phyloP scores from a whole-genome alignment of 2,888 invertebrate genomes.

The Nycteola revayana region DNA sequence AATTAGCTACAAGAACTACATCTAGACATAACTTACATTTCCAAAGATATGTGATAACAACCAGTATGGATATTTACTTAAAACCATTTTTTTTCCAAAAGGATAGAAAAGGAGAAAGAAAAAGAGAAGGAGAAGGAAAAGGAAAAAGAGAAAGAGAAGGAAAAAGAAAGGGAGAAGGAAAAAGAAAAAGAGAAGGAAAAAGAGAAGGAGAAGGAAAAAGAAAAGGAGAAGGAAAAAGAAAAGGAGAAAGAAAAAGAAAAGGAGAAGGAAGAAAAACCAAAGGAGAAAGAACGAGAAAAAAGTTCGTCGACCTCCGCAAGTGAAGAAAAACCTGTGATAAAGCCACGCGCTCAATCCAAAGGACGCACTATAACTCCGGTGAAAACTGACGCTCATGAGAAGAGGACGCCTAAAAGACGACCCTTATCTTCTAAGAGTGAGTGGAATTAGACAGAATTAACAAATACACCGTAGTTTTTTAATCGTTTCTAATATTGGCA shows the following conservation, averaged over 20 bases:
- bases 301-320: constrained; percentile 47
- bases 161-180: constrained; percentile 40
- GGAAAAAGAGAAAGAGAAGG: constrained; percentile 37
- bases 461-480: no score
- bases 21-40: no score
- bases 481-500: no score
- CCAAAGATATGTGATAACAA: no score
- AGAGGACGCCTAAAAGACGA: constrained; percentile 60
- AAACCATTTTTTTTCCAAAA: no score
- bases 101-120: constrained; percentile 29
- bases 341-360: constrained; percentile 67
- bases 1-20: no score
- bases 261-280: constrained; percentile 43
- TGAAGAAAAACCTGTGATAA: constrained; percentile 58
- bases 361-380: constrained; percentile 54
- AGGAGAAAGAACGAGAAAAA: constrained; percentile 47
- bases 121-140: constrained; percentile 39
- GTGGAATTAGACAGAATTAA: constrained; percentile 12
- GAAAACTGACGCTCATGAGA: constrained; percentile 56
- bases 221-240: constrained; percentile 39
- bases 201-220: constrained; percentile 35
- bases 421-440: constrained; percentile 65
- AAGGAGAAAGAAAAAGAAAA: constrained; percentile 38
- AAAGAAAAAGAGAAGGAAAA: constrained; percentile 47
- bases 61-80: no score